Percentiles rank a stretch among this genome's conserved stretches.
Evolutionary conservation across 1,140 invertebrate species (phyloP).

Genomic region (Pissodes strobi): DNA sequence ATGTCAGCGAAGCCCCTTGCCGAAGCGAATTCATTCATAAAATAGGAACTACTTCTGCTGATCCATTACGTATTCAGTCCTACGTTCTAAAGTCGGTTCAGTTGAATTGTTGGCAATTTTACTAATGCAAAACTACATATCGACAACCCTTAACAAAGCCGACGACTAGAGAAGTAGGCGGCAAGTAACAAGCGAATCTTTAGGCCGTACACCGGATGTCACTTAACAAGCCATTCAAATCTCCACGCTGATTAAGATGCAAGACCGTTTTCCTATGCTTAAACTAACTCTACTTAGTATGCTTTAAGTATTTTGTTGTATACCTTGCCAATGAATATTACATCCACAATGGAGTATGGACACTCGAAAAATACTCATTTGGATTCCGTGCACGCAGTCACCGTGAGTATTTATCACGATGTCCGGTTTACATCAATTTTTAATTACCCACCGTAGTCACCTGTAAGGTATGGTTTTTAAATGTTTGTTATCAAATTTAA

Average conservation of each 20-base stretch:
- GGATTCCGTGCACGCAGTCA: conserved; percentile 21
- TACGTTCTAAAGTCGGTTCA: neutral
- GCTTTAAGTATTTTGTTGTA: conserved; percentile 29
- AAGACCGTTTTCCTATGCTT: conserved; percentile 36
- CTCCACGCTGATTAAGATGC: conserved; percentile 39
- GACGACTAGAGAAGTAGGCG: conserved; percentile 19
- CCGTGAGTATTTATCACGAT: conserved; percentile 34
- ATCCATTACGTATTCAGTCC: no score
- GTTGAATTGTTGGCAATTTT: neutral
- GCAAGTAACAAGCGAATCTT: conserved; percentile 31
- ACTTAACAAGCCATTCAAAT: conserved; percentile 41
- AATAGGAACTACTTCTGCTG: no score
- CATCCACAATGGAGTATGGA: conserved; percentile 34
- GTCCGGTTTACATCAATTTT: conserved; percentile 39
- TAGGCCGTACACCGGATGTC: conserved; percentile 35
- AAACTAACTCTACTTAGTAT: conserved; percentile 40
- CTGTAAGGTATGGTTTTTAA: conserved; percentile 13
- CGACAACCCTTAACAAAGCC: conserved; percentile 15
- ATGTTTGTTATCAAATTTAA: conserved; percentile 5
- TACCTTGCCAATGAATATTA: conserved; percentile 42
- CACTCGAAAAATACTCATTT: conserved; percentile 35
- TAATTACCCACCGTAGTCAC: conserved; percentile 20
- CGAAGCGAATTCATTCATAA: no score
- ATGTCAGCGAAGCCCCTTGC: no score
- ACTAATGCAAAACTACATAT: conserved; percentile 5